phyloP scores from a whole-genome alignment of 2,888 invertebrate species.

The Cybosia mesomella region DNA sequence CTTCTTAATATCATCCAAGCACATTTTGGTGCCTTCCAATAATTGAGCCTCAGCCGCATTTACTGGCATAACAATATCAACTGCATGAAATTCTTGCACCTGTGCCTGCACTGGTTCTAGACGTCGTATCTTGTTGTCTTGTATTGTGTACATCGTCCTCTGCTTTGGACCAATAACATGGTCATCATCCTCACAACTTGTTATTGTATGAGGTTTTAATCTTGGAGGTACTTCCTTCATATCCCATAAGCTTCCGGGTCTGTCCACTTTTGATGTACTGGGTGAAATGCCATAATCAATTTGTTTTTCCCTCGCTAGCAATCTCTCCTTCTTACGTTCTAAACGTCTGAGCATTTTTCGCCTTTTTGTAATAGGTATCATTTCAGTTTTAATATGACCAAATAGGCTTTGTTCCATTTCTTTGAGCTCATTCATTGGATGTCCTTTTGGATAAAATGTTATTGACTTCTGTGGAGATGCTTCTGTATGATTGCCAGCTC shows the following conservation, averaged over 20 bases:
- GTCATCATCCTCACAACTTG: conserved; percentile 39
- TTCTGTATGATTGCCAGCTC: conserved; percentile 55
- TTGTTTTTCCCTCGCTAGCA: conserved; percentile 62
- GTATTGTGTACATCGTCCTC: conserved; percentile 82
- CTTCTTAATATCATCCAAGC: conserved; percentile 83
- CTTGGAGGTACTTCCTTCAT: conserved; percentile 62
- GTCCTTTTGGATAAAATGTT: conserved; percentile 73
- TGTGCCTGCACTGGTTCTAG: conserved; percentile 62
- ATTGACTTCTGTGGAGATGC: conserved; percentile 54
- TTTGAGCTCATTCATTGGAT: conserved; percentile 85
- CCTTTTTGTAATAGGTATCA: conserved; percentile 76
- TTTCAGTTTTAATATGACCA: conserved; percentile 73
- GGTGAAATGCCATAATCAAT: conserved; percentile 43
- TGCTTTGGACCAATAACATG: conserved; percentile 67
- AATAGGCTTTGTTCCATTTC: conserved; percentile 82
- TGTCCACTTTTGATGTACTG: conserved; percentile 49
- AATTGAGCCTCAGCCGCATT: conserved; percentile 73
- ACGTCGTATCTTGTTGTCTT: conserved; percentile 81
- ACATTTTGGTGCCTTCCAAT: conserved; percentile 81
- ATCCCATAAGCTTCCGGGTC: conserved; percentile 80
- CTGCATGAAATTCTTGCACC: conserved; percentile 63
- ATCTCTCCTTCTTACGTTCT: conserved; percentile 74
- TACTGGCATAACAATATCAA: conserved; percentile 74
- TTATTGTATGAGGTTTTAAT: conserved; percentile 42
- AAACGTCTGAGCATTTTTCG: conserved; percentile 81